Evolutionary conservation across 2,113 vertebrate species (phyloP).

Genomic region (Muntiacus reevesi): DNA sequence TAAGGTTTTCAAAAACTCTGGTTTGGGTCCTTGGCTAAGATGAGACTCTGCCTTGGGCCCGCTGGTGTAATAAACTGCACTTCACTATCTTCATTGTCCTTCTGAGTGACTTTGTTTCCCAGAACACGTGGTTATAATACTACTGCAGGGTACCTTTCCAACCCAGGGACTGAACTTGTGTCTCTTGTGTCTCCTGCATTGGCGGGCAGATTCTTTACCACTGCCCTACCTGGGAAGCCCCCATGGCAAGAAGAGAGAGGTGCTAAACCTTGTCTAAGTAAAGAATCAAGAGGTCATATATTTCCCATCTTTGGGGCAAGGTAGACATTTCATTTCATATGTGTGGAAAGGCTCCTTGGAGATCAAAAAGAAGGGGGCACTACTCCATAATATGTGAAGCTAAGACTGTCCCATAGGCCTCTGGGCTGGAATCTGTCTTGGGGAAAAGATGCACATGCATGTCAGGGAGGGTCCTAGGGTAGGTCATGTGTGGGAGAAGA

Average conservation of each 20-base stretch:
- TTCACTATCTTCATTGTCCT: not conserved
- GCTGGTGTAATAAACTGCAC: not conserved
- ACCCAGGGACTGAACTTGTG: not conserved
- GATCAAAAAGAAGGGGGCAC: not conserved
- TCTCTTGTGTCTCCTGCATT: not conserved
- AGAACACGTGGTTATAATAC: not conserved
- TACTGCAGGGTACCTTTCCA: not conserved
- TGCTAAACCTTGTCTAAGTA: not conserved
- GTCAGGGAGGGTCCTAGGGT: not conserved
- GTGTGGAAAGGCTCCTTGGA: not conserved
- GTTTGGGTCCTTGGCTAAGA: not conserved
- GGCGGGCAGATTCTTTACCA: not conserved
- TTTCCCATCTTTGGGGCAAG: not conserved
- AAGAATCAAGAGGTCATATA: not conserved
- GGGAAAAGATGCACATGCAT: not conserved
- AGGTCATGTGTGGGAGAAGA: not conserved
- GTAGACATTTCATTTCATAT: not conserved
- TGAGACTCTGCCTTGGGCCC: not conserved
- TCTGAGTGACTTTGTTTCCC: not conserved
- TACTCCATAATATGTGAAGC: not conserved
- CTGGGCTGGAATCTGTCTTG: not conserved
- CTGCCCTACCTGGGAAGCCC: not conserved
- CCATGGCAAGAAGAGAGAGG: not conserved
- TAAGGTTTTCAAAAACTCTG: not conserved
- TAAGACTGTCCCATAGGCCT: not conserved